Percentiles rank a stretch among this genome's conserved stretches.
These are phyloP conservation scores for Zophobas morio DNA, from an alignment of 1,140 invertebrate genomes.

Conservation along the genomic window DNA sequence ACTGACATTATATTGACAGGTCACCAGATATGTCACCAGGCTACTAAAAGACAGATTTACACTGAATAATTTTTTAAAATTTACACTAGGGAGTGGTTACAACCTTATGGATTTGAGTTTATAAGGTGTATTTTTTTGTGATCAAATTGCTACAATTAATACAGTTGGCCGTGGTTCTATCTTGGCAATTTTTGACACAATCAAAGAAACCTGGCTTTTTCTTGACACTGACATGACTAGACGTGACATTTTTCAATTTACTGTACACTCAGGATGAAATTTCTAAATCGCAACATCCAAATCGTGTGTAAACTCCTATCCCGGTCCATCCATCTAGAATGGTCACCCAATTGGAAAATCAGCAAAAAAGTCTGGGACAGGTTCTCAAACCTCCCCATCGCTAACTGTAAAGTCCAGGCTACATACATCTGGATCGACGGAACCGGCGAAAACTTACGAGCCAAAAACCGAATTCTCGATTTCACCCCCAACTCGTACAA, in stretches of 20 bases:
- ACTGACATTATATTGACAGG: too few species aligned
- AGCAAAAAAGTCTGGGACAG: slow-evolving; percentile 79
- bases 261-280: not conserved
- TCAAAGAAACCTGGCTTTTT: too few species aligned
- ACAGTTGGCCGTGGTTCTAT: too few species aligned
- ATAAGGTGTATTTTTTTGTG: too few species aligned
- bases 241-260: not conserved
- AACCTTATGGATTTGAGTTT: too few species aligned
- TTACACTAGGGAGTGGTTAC: too few species aligned
- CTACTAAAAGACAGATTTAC: too few species aligned
- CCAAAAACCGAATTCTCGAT: slow-evolving; percentile 76
- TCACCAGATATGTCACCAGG: too few species aligned
- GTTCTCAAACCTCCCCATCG: slow-evolving; percentile 80
- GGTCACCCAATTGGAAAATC: slow-evolving; percentile 72
- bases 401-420: slow-evolving; percentile 78
- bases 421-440: slow-evolving; percentile 94
- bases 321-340: slow-evolving; percentile 55
- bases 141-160: too few species aligned
- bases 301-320: not conserved
- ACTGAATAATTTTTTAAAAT: too few species aligned
- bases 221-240: too few species aligned
- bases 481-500: slow-evolving; percentile 64
- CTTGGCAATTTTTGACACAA: too few species aligned
- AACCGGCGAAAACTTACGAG: slow-evolving; percentile 83
- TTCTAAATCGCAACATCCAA: not conserved